These are phyloP conservation scores for Akabosia matsudoensis DNA, from an alignment of 1,140 invertebrate species.

Conservation along the genomic window DNA sequence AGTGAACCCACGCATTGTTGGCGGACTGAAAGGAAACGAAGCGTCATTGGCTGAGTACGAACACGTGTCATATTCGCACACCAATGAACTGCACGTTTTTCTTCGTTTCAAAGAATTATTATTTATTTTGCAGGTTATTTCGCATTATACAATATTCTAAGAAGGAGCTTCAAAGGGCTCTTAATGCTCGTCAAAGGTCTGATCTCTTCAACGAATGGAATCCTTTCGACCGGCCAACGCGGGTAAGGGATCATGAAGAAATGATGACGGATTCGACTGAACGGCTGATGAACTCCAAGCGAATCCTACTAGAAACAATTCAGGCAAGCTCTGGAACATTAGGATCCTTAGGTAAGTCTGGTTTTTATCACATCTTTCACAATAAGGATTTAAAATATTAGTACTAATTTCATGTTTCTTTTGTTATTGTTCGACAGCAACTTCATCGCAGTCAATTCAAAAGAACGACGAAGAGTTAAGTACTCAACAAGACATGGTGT, in stretches of 20 bases:
- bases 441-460: slow-evolving; percentile 55
- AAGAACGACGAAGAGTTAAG: slow-evolving; percentile 80
- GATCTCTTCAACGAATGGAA: slow-evolving; percentile 38
- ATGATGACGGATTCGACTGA: slow-evolving; percentile 59
- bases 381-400: background rate
- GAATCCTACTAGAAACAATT: slow-evolving; percentile 78
- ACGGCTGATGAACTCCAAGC: slow-evolving; percentile 74
- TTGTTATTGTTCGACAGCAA: slow-evolving; percentile 34
- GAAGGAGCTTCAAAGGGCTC: slow-evolving; percentile 28
- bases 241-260: slow-evolving; percentile 21
- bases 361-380: background rate
- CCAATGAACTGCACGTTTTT: too few species aligned
- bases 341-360: slow-evolving; percentile 65
- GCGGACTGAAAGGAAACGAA: background rate
- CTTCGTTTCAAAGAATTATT: too few species aligned
- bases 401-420: slow-evolving; percentile 12
- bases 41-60: slow-evolving; percentile 30
- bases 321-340: slow-evolving; percentile 79
- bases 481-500: slow-evolving; percentile 77
- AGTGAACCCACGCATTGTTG: background rate
- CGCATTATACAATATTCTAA: too few species aligned
- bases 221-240: slow-evolving; percentile 31
- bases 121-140: too few species aligned
- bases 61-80: slow-evolving; percentile 28
- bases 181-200: slow-evolving; percentile 13